Base-by-base conservation (phyloP, 1,140 invertebrate genomes). In the Heterodera schachtii region DNA sequence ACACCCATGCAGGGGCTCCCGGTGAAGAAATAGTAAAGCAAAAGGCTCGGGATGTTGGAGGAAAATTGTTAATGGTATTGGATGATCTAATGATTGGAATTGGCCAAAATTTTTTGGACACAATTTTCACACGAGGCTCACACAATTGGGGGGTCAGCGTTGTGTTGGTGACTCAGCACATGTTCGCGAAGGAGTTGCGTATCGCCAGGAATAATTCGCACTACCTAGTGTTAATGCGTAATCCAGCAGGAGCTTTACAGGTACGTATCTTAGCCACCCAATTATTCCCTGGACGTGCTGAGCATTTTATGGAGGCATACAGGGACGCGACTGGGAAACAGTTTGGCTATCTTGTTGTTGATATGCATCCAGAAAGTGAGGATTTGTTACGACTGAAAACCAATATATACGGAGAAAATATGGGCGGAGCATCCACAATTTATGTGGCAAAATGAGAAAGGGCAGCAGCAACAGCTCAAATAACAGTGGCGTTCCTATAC, bases 131-230 rank as follows among this genome's bases (percentile, higher is more conserved):
- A 19, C 49, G 78, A 3, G 81, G 81, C 9, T 78, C 69, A 9
- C 82, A 82, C 44, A 82, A 82, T 82, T 82, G 82, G 82, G 49
- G 80, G 2, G 60, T 82, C 31, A 84, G 82, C 16, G 71, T 82
- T 4, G 21, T 85, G 0, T 41, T 82, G 3, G 44, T 84, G 2
- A 80, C 78, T 8, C 81, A 82, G 82, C 82, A 82, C 81, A 57
- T 85, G 43, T 82, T 82, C 82, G 67, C 60, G 13, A 82, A 85
- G 64, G 69, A 82, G 67, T n/a, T 84, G 21, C 83, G 81, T 41
- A 81, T 73, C 11, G 83, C 81, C 3, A 84, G 81, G 3, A 60
- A 84, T 9, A 82, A 82, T 57, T 52, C 82, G 11, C 81, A 82
- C 79, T 82, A 82, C 47, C 47, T 82, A 21, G 83, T 82, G 44